Evolutionary conservation across 2,888 invertebrate genomes (phyloP), one percentile per base, ranked within the genome.

Genomic region (Trachelus iudaicus): DNA sequence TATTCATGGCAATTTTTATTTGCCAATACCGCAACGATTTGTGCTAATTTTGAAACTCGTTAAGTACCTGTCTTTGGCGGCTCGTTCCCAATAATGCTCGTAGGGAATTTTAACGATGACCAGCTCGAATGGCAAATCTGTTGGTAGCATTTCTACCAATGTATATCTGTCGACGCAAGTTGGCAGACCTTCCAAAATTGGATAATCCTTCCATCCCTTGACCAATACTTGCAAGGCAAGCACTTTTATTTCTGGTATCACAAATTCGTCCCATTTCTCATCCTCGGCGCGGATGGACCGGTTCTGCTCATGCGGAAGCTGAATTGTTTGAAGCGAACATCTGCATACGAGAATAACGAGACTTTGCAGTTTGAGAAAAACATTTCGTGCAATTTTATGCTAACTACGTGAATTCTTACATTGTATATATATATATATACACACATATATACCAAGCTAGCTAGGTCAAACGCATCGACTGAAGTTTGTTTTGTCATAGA

Each of bases 61-160:
- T 13, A 37, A 37, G 3, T 69, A 89, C 90, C 90, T 90, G 37
- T 84, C 88, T 73, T 88, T 88, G 76, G 92, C 93, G 15, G 93
- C 92, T 76, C 94, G 92, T 86, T 94, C 92, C 95, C 95, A 95
- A 89, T 94, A 95, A 88, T 93, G 93, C 85, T 95, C 95, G 82
- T 94, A 93, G 91, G 86, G 83, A 89, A 92, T 87, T 73, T 80
- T 85, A 56, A 79, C 81, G 77, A 91, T 86, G 56, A 83, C 84
- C 79, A 92, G 89, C 79, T 93, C 93, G 69, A 95, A 91, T 2
- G 94, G 94, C 78, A 95, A 92, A 87, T 94, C 92, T 3, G 93
- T 92, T 1, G 95, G 93, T 82, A 94, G 92, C 78, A 94, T 90
- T 90, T 95, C 95, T 89, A 95, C 92, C 2, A 95, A 90, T 77